Evolutionary conservation across 2,797 vertebrate species (phyloP), one percentile per base, ranked within the genome.

Genomic region (Anabas testudineus): DNA sequence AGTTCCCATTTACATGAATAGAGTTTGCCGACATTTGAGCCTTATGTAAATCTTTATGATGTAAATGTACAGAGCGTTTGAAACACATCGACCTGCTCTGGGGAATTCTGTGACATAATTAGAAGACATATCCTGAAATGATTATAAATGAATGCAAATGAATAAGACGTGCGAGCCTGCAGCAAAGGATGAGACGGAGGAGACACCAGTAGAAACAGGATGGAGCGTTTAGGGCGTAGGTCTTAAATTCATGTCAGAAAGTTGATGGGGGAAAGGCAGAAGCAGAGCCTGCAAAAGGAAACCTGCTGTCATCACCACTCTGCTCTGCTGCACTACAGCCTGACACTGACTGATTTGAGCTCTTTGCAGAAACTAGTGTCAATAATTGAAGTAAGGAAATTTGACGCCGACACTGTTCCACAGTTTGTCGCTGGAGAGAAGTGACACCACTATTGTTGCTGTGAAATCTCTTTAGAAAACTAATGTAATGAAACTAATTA

Each of bases 1-100:
- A 1, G 41, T 19, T 32, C 10, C 4, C 42, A 62, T 84, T 71
- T 63, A 60, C 48, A 69, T 83, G 58, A 78, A 19, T 8, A 67
- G 56, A 82, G 71, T 76, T 70, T 77, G 52, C 30, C 26, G 74
- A 82, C 42, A 51, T 61, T 26, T 47, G 48, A 74, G 60, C 37
- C 18, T 49, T 7, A 37, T 43, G 71, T 58, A 26, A 51, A 71
- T 67, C 57, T 76, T 47, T 41, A 21, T 52, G 26, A 52, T 71
- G 68, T 45, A 62, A 67, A 78, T 41, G 26, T 18, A 32, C 34
- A 2, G 45, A 32, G 21, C 2, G 47, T 62, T 13, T n/a, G 37
- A 64, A 22, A 8, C 34, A 26, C 4, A 7, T 14, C 22, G n/a
- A 48, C 22, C 45, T 2, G 26, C 41, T 28, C 24, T 1, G 47